Conservation (phyloP, 1,140 invertebrate species). For the Cepaea nemoralis region DNA sequence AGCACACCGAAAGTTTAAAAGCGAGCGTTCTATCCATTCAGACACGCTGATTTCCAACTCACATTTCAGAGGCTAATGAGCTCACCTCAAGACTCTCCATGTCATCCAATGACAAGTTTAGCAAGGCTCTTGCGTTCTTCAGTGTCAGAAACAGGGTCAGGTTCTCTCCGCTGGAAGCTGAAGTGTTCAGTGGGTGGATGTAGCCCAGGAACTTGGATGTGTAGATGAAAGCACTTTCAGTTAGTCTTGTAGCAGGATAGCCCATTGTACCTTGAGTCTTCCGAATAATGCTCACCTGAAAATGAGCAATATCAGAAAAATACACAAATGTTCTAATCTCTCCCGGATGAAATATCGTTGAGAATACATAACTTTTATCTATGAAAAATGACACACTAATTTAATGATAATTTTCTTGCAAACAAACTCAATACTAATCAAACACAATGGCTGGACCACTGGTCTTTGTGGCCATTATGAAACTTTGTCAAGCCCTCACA, state of each 20-base stretch:
- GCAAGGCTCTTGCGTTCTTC: conserved; percentile 47
- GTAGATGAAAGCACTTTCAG: conserved; percentile 75
- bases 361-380: too few relatives aligned
- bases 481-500: too few relatives aligned
- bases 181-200: conserved; percentile 82
- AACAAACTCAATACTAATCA: too few relatives aligned
- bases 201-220: conserved; percentile 80
- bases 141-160: conserved; percentile 56
- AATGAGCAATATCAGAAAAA: conserved; percentile 19
- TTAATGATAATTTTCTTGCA: too few relatives aligned
- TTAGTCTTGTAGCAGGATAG: conserved; percentile 30
- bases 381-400: too few relatives aligned
- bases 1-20: too few relatives aligned
- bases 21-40: too few relatives aligned
- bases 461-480: too few relatives aligned
- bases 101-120: conserved; percentile 66
- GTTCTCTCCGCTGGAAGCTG: conserved; percentile 74
- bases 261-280: conserved; percentile 84
- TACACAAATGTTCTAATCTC: too few relatives aligned
- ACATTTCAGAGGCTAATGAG: not conserved
- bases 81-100: conserved; percentile 53
- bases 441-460: too few relatives aligned
- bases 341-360: too few relatives aligned
- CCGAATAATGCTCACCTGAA: conserved; percentile 81
- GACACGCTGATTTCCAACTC: too few relatives aligned